Evolutionary conservation across 2,888 invertebrate species (phyloP).

Genomic region (Trissonchulus sp.): DNA sequence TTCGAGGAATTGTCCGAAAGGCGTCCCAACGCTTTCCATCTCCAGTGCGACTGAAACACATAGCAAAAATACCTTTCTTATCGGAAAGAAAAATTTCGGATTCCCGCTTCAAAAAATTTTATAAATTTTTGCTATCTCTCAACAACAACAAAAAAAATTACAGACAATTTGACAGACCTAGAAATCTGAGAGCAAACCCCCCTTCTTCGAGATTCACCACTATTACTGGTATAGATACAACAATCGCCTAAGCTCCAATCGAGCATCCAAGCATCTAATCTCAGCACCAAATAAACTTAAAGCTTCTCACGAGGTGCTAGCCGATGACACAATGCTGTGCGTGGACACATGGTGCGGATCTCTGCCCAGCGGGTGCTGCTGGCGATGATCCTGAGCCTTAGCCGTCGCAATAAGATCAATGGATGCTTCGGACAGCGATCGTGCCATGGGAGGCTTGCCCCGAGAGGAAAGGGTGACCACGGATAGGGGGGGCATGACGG

Average conservation of each 20-base stretch:
- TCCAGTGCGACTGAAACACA: not conserved
- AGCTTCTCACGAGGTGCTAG: not conserved
- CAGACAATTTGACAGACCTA: too few relatives aligned
- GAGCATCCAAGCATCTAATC: too few relatives aligned
- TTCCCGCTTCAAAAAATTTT: too few relatives aligned
- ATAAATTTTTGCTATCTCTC: too few relatives aligned
- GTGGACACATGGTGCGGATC: not conserved
- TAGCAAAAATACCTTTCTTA: too few relatives aligned
- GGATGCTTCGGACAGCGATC: not conserved
- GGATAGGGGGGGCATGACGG: not conserved
- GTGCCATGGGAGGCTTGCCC: not conserved
- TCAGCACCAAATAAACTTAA: too few relatives aligned
- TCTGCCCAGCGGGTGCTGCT: not conserved
- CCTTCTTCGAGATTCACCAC: too few relatives aligned
- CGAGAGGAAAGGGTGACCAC: not conserved
- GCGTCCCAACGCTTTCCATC: constrained; percentile 30
- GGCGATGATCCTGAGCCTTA: not conserved
- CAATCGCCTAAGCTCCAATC: too few relatives aligned
- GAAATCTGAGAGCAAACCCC: too few relatives aligned
- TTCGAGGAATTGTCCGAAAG: constrained; percentile 31
- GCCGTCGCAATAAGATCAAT: not conserved
- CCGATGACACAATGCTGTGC: not conserved
- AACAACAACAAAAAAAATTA: too few relatives aligned
- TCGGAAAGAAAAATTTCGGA: too few relatives aligned
- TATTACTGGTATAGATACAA: too few relatives aligned